Percentiles rank a stretch among this genome's conserved stretches.
Conservation (phyloP, 2,888 invertebrate genomes). For the Lasioglossum marginatum region DNA sequence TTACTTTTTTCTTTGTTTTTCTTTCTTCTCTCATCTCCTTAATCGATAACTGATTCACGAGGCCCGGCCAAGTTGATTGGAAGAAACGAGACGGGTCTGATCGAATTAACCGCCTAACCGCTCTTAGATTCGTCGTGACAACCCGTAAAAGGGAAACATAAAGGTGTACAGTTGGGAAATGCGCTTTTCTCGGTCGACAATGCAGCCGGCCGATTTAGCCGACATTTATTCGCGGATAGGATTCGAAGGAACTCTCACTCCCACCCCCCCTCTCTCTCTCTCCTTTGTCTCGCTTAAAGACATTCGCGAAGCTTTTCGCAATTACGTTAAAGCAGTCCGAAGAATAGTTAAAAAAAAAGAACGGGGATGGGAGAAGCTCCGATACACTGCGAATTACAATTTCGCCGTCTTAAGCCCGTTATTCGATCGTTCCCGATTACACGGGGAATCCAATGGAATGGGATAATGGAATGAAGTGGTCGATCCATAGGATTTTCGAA, state of each 20-base stretch:
- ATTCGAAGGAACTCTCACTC: not conserved
- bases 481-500: not conserved
- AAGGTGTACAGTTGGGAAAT: conserved; percentile 8
- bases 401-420: conserved; percentile 57
- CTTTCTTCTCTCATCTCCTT: conserved; percentile 21
- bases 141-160: conserved; percentile 1
- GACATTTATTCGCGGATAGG: conserved; percentile 22
- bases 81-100: conserved; percentile 41
- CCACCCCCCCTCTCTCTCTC: not conserved
- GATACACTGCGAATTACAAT: conserved; percentile 42
- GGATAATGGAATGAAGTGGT: not conserved
- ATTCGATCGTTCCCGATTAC: conserved; percentile 59
- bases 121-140: conserved; percentile 13
- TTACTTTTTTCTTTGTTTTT: not conserved
- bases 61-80: conserved; percentile 51
- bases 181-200: conserved; percentile 13
- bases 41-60: conserved; percentile 65
- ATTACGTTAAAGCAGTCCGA: conserved; percentile 49
- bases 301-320: conserved; percentile 35
- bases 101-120: conserved; percentile 44
- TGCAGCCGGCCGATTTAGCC: conserved; percentile 4
- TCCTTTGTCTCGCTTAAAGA: conserved; percentile 44
- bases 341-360: conserved; percentile 27
- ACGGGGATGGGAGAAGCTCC: not conserved
- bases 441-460: conserved; percentile 23